Percentiles rank a stretch among this genome's conserved stretches.
phyloP scores from a whole-genome alignment of 2,888 invertebrate genomes.

The Polymixis lichenea region DNA sequence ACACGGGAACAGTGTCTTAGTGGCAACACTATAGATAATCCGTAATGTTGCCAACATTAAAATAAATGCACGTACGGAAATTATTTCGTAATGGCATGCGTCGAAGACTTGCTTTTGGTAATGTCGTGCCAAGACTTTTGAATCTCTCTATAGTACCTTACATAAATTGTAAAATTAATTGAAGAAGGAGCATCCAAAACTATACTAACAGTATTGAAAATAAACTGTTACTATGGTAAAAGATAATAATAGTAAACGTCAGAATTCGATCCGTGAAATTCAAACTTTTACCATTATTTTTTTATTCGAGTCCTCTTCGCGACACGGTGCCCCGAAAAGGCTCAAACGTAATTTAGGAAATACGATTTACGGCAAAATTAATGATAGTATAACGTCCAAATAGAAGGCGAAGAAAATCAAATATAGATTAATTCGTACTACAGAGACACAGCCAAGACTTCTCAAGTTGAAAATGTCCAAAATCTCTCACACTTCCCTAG shows the following conservation, averaged over 20 bases:
- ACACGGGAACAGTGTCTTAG: conserved; percentile 19
- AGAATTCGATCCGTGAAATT: not conserved
- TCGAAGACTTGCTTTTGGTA: conserved; percentile 4
- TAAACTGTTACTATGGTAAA: conserved; percentile 13
- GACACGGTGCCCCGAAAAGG: not conserved
- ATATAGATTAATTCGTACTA: conserved; percentile 26
- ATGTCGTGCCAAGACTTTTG: conserved; percentile 18
- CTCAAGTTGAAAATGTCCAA: conserved; percentile 18
- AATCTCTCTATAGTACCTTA: conserved; percentile 36
- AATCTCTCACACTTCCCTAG: not conserved
- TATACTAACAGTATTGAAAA: conserved; percentile 15
- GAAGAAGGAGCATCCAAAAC: conserved; percentile 24
- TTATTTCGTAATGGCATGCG: conserved; percentile 20
- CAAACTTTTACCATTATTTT: conserved; percentile 2
- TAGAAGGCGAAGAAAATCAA: conserved; percentile 41
- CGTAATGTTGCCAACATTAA: conserved; percentile 43
- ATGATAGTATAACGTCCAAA: conserved; percentile 14
- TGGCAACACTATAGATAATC: conserved; percentile 14
- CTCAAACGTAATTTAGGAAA: conserved; percentile 31
- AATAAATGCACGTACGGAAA: conserved; percentile 35
- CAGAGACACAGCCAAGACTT: conserved; percentile 40
- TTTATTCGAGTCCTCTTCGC: not conserved
- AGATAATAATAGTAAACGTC: not conserved
- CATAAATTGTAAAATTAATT: conserved; percentile 29
- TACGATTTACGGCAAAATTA: conserved; percentile 3